These are phyloP conservation scores for Drosophila teissieri DNA, from an alignment of 1,140 invertebrate genomes.

Conservation along the genomic window DNA sequence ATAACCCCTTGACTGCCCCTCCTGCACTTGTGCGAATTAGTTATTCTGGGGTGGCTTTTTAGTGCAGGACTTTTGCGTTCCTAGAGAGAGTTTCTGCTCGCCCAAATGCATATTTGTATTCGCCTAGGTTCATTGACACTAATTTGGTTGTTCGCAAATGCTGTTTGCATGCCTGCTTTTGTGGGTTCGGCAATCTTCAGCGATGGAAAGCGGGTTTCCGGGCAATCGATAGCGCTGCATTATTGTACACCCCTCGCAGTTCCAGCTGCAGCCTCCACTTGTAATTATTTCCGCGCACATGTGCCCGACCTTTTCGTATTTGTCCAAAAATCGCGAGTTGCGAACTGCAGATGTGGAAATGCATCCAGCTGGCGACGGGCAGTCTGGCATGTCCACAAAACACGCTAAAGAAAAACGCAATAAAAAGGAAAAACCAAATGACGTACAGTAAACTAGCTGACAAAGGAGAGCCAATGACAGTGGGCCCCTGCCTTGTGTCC, in stretches of 20 bases:
- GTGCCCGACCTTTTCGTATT: constrained; percentile 35
- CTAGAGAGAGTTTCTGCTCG: constrained; percentile 15
- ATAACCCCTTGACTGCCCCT: constrained; percentile 29
- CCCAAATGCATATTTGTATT: constrained; percentile 18
- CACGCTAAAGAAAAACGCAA: constrained; percentile 21
- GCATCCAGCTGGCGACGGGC: constrained; percentile 52
- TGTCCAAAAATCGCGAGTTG: constrained; percentile 28
- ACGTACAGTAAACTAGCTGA: constrained; percentile 37
- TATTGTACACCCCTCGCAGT: constrained; percentile 12
- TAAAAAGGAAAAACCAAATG: background rate
- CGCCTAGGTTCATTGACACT: constrained; percentile 35
- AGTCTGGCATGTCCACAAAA: constrained; percentile 53
- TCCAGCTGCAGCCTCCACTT: constrained; percentile 35
- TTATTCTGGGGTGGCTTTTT: constrained; percentile 27
- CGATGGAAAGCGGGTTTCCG: constrained; percentile 46
- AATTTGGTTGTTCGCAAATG: constrained; percentile 16
- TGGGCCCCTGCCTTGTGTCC: constrained; percentile 12
- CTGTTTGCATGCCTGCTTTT: constrained; percentile 7
- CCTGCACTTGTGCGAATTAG: constrained; percentile 21
- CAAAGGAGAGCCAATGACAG: constrained; percentile 31
- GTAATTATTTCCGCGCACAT: constrained; percentile 59
- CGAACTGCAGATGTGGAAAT: constrained; percentile 8
- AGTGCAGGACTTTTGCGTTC: constrained; percentile 30
- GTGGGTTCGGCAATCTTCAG: constrained; percentile 31
- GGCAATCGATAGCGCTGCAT: constrained; percentile 54